Evolutionary conservation across 1,140 invertebrate genomes (phyloP).

Genomic region (Formica exsecta): DNA sequence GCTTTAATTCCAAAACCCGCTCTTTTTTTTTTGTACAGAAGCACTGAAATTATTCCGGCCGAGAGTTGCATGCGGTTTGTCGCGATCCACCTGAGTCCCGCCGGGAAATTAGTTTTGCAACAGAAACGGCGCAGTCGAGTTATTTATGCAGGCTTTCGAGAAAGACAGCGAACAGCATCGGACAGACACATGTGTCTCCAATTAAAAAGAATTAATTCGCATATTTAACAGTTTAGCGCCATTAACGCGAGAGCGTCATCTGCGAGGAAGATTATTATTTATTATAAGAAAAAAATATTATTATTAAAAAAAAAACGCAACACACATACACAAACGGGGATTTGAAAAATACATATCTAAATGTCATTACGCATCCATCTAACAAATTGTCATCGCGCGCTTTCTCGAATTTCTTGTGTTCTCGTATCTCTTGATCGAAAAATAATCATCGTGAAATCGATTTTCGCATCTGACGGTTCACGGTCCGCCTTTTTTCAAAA

Average conservation of each 20-base stretch:
- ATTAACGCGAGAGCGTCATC: not conserved
- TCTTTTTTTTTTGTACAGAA: not conserved
- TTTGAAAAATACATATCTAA: not conserved
- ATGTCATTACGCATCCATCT: slow-evolving; percentile 5
- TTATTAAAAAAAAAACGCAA: not conserved
- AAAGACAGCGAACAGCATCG: slow-evolving; percentile 5
- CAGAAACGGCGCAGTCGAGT: slow-evolving; percentile 39
- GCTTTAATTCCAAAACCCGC: slow-evolving; percentile 1
- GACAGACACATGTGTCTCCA: not conserved
- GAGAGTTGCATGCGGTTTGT: slow-evolving; percentile 42
- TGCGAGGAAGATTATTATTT: slow-evolving; percentile 34
- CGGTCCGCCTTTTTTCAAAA: slow-evolving; percentile 10
- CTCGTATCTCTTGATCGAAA: not conserved
- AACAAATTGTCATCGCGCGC: not conserved
- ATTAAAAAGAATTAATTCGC: slow-evolving; percentile 41
- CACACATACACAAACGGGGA: not conserved
- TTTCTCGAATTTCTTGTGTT: not conserved
- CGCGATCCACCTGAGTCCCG: slow-evolving; percentile 34
- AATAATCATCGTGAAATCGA: slow-evolving; percentile 29
- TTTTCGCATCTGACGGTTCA: not conserved
- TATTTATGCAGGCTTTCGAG: slow-evolving; percentile 45
- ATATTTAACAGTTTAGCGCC: slow-evolving; percentile 29
- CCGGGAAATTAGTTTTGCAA: slow-evolving; percentile 49
- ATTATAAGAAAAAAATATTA: not conserved
- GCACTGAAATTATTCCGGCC: slow-evolving; percentile 20